phyloP scores from a whole-genome alignment of 2,113 vertebrate species.

The Hippolais icterina region DNA sequence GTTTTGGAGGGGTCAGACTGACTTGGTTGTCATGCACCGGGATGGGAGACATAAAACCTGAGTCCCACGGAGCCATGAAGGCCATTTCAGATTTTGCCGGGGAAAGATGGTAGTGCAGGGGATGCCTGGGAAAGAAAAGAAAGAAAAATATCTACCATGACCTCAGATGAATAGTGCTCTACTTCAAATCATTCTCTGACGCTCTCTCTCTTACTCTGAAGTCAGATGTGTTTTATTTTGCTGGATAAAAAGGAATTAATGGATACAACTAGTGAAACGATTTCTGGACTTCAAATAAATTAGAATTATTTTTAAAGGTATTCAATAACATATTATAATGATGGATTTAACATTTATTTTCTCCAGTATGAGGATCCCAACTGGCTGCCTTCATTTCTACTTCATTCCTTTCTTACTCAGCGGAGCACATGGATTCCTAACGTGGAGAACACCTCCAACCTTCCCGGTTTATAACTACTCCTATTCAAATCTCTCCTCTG shows the following conservation, averaged over 20 bases:
- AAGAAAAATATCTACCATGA: not conserved
- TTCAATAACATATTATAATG: not conserved
- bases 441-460: not conserved
- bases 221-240: not conserved
- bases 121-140: not conserved
- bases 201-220: not conserved
- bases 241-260: not conserved
- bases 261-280: not conserved
- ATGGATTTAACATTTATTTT: not conserved
- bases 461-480: not conserved
- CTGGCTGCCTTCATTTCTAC: not conserved
- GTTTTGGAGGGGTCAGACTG: not conserved
- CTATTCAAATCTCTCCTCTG: slow-evolving; percentile 33
- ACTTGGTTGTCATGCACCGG: accelerated
- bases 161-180: not conserved
- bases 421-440: not conserved
- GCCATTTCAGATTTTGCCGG: accelerated
- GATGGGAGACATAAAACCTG: accelerated
- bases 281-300: not conserved
- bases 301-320: not conserved
- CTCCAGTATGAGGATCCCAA: slow-evolving; percentile 39
- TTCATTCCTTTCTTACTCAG: not conserved
- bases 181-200: not conserved
- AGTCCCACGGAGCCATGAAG: accelerated
- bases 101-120: not conserved